Percentiles rank a stretch among this genome's conserved stretches.
Conservation (phyloP, 2,113 vertebrate species). For the Malurus melanocephalus region DNA sequence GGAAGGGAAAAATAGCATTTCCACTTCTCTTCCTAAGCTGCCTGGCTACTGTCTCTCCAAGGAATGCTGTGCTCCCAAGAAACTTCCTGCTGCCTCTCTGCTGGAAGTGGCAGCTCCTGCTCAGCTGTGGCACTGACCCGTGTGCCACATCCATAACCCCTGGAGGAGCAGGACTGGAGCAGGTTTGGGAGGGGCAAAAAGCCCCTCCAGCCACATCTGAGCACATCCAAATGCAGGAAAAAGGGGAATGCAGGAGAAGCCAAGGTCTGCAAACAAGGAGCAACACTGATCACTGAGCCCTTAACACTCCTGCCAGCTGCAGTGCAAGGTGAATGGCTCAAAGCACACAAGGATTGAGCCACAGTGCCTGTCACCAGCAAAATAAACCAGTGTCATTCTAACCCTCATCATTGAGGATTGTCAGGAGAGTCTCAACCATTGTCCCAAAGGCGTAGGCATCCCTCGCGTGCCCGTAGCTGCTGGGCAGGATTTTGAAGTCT, state of each 20-base stretch:
- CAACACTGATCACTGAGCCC: not conserved
- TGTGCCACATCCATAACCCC: accelerated
- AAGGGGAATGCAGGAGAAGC: not conserved
- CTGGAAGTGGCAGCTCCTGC: not conserved
- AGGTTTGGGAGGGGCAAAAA: not conserved
- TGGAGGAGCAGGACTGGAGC: not conserved
- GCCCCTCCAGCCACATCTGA: not conserved
- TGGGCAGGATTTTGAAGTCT: constrained; percentile 83
- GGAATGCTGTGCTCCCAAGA: not conserved
- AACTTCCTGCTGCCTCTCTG: not conserved
- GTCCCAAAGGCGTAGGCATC: constrained; percentile 90
- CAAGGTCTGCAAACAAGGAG: not conserved
- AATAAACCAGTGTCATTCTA: constrained; percentile 29
- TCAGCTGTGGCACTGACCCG: not conserved
- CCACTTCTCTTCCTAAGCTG: not conserved
- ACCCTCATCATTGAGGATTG: constrained; percentile 81
- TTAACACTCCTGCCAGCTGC: not conserved
- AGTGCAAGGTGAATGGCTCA: not conserved
- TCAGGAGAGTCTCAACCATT: constrained; percentile 83
- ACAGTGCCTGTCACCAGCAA: not conserved
- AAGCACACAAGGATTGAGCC: not conserved
- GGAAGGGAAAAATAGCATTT: not conserved
- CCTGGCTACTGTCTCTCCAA: not conserved
- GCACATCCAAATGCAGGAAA: not conserved
- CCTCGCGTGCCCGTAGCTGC: constrained; percentile 81